Conservation (phyloP, 2,888 invertebrate genomes). For the Brachypalpus laphriformis region DNA sequence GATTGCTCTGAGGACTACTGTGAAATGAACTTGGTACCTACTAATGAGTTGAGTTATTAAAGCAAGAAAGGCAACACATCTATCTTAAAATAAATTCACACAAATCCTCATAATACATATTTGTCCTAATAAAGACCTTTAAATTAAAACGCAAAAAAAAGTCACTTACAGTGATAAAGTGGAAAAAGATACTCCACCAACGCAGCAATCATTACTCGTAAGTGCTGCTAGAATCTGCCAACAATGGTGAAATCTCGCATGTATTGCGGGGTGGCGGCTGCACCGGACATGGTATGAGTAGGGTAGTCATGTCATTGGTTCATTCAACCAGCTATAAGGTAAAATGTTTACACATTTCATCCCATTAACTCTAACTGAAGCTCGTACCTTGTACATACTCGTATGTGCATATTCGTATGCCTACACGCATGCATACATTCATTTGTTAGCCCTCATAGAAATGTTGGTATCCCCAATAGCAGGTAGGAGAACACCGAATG, state of each 20-base stretch:
- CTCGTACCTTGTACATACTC: neutral
- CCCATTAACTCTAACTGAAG: slow-evolving; percentile 47
- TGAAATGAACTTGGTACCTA: too few species aligned
- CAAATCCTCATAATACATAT: neutral
- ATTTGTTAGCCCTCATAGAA: slow-evolving; percentile 1
- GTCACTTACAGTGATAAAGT: neutral
- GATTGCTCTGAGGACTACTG: too few species aligned
- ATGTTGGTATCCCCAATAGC: neutral
- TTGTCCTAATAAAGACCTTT: too few species aligned
- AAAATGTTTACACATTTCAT: slow-evolving; percentile 60
- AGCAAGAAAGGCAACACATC: too few species aligned
- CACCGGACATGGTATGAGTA: neutral
- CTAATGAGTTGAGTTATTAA: too few species aligned
- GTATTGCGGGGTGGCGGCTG: neutral
- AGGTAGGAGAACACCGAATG: neutral
- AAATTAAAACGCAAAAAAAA: neutral
- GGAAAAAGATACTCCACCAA: neutral
- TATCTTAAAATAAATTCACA: too few species aligned
- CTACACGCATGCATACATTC: neutral
- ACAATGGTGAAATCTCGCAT: neutral
- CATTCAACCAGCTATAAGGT: slow-evolving; percentile 41
- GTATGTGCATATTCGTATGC: neutral
- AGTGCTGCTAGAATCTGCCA: neutral
- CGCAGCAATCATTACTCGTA: neutral
- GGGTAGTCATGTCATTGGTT: slow-evolving; percentile 35